Evolutionary conservation across 2,113 vertebrate species (phyloP).

Genomic region (Plestiodon gilberti): DNA sequence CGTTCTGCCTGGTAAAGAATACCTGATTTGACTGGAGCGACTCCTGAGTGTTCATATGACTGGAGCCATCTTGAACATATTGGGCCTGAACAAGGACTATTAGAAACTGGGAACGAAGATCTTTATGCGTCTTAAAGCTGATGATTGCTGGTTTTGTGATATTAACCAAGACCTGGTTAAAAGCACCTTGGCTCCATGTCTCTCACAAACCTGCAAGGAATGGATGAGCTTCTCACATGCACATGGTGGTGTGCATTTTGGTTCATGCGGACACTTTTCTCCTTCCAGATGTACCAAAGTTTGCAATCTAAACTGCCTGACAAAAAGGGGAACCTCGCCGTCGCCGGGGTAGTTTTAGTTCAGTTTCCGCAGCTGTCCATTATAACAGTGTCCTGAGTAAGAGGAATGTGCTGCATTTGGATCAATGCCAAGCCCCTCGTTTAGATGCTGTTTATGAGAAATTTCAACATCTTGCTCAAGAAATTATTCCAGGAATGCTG

Average conservation of each 20-base stretch:
- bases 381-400: neutral
- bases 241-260: neutral
- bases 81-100: neutral
- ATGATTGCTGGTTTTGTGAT: neutral
- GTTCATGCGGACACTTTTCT: neutral
- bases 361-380: neutral
- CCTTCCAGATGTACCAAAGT: neutral
- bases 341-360: neutral
- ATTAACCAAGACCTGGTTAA: neutral
- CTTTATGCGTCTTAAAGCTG: neutral
- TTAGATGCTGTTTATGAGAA: neutral
- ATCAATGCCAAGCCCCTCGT: neutral
- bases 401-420: neutral
- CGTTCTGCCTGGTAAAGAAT: neutral
- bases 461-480: slow-evolving; percentile 1
- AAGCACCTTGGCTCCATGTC: neutral
- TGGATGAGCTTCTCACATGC: neutral
- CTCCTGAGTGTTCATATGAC: neutral
- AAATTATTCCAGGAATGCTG: neutral
- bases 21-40: neutral
- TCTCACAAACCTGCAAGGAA: neutral
- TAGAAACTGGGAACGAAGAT: neutral
- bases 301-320: neutral
- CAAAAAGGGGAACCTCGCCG: neutral
- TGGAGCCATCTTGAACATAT: neutral